Percentiles rank a stretch among this genome's conserved stretches.
Conservation (phyloP, 1,140 invertebrate species). For the Megalopta genalis region DNA sequence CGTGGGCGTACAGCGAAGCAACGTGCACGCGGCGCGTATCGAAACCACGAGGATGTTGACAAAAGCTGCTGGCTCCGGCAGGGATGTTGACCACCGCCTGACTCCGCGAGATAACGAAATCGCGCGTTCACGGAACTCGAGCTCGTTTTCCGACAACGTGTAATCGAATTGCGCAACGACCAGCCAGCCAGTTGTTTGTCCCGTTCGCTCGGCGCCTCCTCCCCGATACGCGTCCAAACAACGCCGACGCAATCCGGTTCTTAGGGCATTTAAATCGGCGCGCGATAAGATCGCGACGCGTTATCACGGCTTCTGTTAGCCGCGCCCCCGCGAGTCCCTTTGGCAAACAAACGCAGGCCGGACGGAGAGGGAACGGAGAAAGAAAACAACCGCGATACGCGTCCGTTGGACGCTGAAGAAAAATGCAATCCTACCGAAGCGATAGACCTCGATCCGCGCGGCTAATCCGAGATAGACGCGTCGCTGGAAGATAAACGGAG, state of each 20-base stretch:
- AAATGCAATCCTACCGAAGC: too few relatives aligned
- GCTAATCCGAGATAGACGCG: too few relatives aligned
- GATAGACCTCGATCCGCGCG: too few relatives aligned
- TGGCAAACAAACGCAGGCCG: not conserved
- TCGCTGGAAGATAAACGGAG: too few relatives aligned
- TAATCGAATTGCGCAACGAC: not conserved
- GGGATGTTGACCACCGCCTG: too few relatives aligned
- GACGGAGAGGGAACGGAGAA: not conserved
- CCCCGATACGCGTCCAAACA: conserved; percentile 2
- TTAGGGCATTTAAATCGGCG: not conserved
- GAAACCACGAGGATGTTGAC: not conserved
- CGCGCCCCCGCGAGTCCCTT: not conserved
- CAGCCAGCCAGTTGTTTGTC: not conserved
- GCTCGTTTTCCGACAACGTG: not conserved
- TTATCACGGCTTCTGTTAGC: not conserved
- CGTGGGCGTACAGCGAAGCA: too few relatives aligned
- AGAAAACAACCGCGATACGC: not conserved
- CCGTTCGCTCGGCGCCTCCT: not conserved
- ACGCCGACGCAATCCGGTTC: not conserved
- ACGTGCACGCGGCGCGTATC: too few relatives aligned
- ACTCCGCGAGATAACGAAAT: not conserved
- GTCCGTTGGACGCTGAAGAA: too few relatives aligned
- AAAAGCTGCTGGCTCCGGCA: too few relatives aligned
- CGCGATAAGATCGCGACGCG: conserved; percentile 10
- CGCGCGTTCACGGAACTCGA: not conserved